Percentiles rank a stretch among this genome's conserved stretches.
phyloP scores from a whole-genome alignment of 1,140 invertebrate species.

The Drosophila littoralis region DNA sequence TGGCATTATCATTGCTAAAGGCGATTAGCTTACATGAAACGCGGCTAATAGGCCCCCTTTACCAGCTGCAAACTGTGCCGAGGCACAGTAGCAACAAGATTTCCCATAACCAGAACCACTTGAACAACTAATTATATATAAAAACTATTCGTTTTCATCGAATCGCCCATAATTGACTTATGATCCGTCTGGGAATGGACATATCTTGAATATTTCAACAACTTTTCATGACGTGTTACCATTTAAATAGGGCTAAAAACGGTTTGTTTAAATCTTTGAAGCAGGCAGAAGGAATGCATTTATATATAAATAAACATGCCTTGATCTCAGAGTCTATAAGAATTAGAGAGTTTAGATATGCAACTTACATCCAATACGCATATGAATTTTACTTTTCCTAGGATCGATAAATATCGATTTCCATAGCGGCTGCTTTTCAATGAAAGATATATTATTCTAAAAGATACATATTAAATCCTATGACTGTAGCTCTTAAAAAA shows the following conservation, averaged over 20 bases:
- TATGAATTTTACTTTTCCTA: too few relatives aligned
- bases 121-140: not conserved
- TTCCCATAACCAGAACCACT: conserved; percentile 9
- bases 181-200: not conserved
- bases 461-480: too few relatives aligned
- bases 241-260: not conserved
- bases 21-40: conserved; percentile 53
- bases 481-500: too few relatives aligned
- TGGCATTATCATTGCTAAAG: conserved; percentile 56
- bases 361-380: too few relatives aligned
- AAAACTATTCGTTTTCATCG: not conserved
- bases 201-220: not conserved
- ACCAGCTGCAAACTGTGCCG: conserved; percentile 30
- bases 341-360: too few relatives aligned
- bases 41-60: conserved; percentile 28
- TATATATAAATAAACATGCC: too few relatives aligned
- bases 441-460: too few relatives aligned
- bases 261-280: not conserved
- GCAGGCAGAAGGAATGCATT: not conserved
- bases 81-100: conserved; percentile 5
- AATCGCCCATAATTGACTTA: conserved; percentile 7
- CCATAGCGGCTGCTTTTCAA: too few relatives aligned
- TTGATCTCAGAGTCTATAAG: not conserved
- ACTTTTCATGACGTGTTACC: not conserved
- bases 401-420: too few relatives aligned